A percentile compares a stretch with the other conserved stretches of the same genome.
Evolutionary conservation across 1,140 invertebrate genomes (phyloP).

Genomic region (Anoplolepis gracilipes): DNA sequence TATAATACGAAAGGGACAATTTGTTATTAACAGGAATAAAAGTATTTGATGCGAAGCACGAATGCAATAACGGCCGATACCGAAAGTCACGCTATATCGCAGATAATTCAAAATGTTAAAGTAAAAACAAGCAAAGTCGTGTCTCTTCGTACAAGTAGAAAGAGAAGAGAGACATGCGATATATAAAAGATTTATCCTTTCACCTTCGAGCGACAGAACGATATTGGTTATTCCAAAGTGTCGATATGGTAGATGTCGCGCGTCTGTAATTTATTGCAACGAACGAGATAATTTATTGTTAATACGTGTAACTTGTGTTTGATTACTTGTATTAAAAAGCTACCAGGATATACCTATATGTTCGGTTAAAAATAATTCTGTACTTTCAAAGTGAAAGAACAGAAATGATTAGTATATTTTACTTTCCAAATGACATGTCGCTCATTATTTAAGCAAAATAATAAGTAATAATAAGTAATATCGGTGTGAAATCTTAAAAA

Average conservation of each 20-base stretch:
- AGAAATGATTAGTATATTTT: neutral
- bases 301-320: constrained; percentile 33
- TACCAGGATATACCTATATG: neutral
- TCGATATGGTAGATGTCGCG: constrained; percentile 44
- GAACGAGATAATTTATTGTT: constrained; percentile 50
- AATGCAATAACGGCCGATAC: constrained; percentile 38
- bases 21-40: constrained; percentile 16
- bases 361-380: constrained; percentile 2
- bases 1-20: neutral
- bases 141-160: neutral
- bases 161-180: constrained; percentile 25
- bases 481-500: no score
- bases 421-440: neutral
- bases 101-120: constrained; percentile 47
- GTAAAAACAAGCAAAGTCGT: constrained; percentile 16
- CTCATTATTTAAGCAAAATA: no score
- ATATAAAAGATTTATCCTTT: constrained; percentile 51
- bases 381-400: neutral
- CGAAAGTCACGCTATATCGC: constrained; percentile 5
- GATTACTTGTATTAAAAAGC: constrained; percentile 43
- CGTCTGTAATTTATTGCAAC: constrained; percentile 60
- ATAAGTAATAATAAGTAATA: no score
- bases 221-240: constrained; percentile 57
- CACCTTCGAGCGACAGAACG: constrained; percentile 41
- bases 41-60: constrained; percentile 32